Conservation (phyloP, 2,888 invertebrate species). For the Drepana falcataria region DNA sequence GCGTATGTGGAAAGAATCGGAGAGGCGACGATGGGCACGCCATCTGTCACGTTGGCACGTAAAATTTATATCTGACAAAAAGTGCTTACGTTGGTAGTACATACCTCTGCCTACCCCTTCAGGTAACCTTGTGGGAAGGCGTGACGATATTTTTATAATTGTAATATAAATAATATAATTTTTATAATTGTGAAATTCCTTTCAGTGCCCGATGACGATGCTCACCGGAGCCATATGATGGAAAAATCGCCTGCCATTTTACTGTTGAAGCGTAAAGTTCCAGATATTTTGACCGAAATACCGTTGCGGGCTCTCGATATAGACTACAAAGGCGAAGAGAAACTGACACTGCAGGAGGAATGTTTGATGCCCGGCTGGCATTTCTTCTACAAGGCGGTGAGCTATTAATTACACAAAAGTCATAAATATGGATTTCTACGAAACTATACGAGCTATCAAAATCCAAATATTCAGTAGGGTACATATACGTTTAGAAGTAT, state of each 20-base stretch:
- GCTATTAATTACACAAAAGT: not conserved
- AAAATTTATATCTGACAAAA: too few relatives aligned
- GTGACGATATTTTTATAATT: too few relatives aligned
- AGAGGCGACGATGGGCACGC: too few relatives aligned
- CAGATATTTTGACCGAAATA: conserved; percentile 48
- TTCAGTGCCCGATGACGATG: conserved; percentile 1
- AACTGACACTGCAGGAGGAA: conserved; percentile 48
- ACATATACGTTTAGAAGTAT: too few relatives aligned
- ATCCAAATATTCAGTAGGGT: too few relatives aligned
- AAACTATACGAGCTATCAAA: too few relatives aligned
- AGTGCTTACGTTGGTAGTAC: too few relatives aligned
- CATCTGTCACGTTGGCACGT: too few relatives aligned
- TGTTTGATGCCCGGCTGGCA: conserved; percentile 63
- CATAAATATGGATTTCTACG: too few relatives aligned
- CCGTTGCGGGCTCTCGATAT: conserved; percentile 43
- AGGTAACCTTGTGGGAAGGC: too few relatives aligned
- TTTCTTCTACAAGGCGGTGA: conserved; percentile 57
- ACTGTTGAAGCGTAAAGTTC: conserved; percentile 45
- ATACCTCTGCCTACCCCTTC: too few relatives aligned
- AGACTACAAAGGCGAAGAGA: conserved; percentile 39
- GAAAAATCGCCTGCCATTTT: conserved; percentile 49
- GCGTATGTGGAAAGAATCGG: too few relatives aligned
- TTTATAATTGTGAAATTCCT: conserved; percentile 1
- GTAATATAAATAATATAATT: not conserved
- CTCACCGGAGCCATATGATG: conserved; percentile 39